Evolutionary conservation across 2,888 invertebrate genomes (phyloP).

Genomic region (Pyrochroa serraticornis): DNA sequence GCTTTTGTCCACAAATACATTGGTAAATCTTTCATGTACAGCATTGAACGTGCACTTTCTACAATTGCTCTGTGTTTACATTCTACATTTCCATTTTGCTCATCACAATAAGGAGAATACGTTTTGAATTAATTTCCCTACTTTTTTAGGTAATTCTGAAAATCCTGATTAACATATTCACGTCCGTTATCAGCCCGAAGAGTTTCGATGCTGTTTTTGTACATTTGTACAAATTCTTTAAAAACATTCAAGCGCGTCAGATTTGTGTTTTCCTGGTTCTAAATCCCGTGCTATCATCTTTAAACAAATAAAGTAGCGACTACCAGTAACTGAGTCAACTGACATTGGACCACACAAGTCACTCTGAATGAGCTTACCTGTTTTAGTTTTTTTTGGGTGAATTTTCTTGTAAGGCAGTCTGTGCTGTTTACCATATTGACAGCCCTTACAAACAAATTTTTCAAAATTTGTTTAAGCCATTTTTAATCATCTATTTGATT

Average conservation of each 20-base stretch:
- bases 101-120: slow-evolving; percentile 8
- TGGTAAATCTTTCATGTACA: slow-evolving; percentile 35
- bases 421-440: slow-evolving; percentile 1
- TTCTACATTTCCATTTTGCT: slow-evolving; percentile 41
- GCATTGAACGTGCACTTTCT: slow-evolving; percentile 43
- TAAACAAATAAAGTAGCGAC: slow-evolving; percentile 29
- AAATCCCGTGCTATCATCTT: slow-evolving; percentile 30
- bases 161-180: slow-evolving; percentile 20
- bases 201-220: slow-evolving; percentile 7
- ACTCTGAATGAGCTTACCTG: slow-evolving; percentile 21
- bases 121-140: slow-evolving; percentile 15
- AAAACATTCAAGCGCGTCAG: slow-evolving; percentile 20
- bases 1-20: slow-evolving; percentile 47
- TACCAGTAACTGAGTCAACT: slow-evolving; percentile 22
- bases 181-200: slow-evolving; percentile 19
- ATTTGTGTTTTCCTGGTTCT: slow-evolving; percentile 26
- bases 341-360: slow-evolving; percentile 30
- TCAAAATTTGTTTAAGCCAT: not conserved
- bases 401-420: not conserved
- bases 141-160: slow-evolving; percentile 2
- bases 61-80: slow-evolving; percentile 44
- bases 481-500: slow-evolving; percentile 1
- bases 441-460: not conserved
- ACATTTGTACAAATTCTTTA: slow-evolving; percentile 6
- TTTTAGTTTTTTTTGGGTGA: not conserved